Percentiles rank a stretch among this genome's conserved stretches.
phyloP scores from a whole-genome alignment of 1,140 invertebrate species.

The Cephus cinctus region DNA sequence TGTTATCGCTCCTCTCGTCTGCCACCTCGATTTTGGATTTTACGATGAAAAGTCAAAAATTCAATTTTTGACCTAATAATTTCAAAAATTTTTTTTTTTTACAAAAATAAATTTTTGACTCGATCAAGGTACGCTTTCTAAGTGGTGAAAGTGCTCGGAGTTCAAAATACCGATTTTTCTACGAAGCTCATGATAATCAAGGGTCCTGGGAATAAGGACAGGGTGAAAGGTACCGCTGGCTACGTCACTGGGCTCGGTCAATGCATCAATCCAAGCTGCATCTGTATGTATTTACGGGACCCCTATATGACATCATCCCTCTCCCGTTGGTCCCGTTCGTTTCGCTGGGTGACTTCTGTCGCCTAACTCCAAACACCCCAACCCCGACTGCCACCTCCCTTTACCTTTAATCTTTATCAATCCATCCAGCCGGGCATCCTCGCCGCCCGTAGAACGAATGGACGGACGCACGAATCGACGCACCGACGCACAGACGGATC shows the following conservation, averaged over 20 bases:
- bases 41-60: too few species aligned
- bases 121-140: too few species aligned
- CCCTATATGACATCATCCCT: constrained; percentile 52
- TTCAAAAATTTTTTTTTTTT: too few species aligned
- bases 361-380: constrained; percentile 50
- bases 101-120: too few species aligned
- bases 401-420: constrained; percentile 59
- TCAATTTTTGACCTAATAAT: too few species aligned
- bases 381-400: constrained; percentile 39
- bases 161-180: too few species aligned
- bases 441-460: background rate
- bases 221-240: too few species aligned
- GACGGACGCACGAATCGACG: constrained; percentile 22
- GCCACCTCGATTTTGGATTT: too few species aligned
- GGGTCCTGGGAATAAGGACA: too few species aligned
- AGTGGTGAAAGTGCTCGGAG: too few species aligned
- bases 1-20: too few species aligned
- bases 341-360: constrained; percentile 57
- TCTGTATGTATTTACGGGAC: constrained; percentile 45
- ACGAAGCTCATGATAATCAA: too few species aligned
- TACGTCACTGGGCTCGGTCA: constrained; percentile 38
- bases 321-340: constrained; percentile 39
- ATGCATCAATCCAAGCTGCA: constrained; percentile 43
- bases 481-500: constrained; percentile 31
- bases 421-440: constrained; percentile 38